A percentile compares a stretch with the other conserved stretches of the same genome.
Evolutionary conservation across 2,113 vertebrate genomes (phyloP).

Genomic region (Formicarius rufipectus): DNA sequence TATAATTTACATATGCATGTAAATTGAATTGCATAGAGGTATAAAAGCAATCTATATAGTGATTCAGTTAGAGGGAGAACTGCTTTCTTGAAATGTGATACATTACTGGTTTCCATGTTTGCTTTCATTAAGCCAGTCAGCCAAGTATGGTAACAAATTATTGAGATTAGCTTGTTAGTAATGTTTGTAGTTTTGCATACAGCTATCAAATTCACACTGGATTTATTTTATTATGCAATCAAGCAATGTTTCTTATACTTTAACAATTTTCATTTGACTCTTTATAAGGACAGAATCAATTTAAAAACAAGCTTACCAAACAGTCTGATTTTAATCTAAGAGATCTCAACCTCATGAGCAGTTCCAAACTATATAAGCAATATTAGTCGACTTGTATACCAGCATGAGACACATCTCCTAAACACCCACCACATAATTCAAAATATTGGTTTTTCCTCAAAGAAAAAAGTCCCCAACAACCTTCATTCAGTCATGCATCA

Average conservation of each 20-base stretch:
- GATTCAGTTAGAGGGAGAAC: background rate
- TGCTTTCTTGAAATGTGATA: background rate
- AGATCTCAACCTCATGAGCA: background rate
- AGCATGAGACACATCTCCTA: background rate
- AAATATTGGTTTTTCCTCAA: background rate
- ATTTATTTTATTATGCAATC: background rate
- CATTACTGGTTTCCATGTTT: background rate
- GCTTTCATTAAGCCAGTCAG: background rate
- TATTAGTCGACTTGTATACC: background rate
- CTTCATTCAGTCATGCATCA: background rate
- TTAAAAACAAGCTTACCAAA: background rate
- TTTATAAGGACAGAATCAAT: background rate
- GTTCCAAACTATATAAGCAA: background rate
- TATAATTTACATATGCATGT: background rate
- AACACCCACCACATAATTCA: background rate
- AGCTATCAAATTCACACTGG: background rate
- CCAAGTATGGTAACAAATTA: background rate
- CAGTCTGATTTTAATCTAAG: background rate
- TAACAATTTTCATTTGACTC: background rate
- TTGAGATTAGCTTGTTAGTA: background rate
- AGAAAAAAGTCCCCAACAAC: background rate
- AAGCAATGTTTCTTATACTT: background rate
- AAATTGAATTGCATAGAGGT: background rate
- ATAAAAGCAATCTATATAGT: background rate
- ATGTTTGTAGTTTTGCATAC: background rate